Conservation (phyloP, 2,113 vertebrate genomes). For the Salvelinus alpinus region DNA sequence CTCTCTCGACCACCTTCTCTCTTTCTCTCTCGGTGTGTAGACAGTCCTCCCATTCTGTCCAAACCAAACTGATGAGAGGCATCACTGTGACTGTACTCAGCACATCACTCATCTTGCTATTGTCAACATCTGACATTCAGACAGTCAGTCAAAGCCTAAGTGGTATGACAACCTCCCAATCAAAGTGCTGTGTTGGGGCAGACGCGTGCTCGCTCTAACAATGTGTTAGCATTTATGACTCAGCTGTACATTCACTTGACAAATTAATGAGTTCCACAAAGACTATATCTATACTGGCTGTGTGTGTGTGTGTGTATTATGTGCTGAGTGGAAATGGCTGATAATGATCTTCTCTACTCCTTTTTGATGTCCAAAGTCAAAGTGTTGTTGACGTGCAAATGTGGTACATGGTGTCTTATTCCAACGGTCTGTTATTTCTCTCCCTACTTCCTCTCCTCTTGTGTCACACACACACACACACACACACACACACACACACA, state of each 20-base stretch:
- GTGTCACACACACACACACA: conserved; percentile 12
- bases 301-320: background rate
- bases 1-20: background rate
- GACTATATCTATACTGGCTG: background rate
- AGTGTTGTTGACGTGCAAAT: background rate
- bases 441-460: background rate
- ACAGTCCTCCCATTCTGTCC: conserved; percentile 40
- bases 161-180: conserved; percentile 20
- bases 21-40: conserved; percentile 4
- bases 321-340: background rate
- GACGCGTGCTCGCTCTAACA: background rate
- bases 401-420: too few species aligned
- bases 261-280: background rate
- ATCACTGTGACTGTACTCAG: conserved; percentile 39
- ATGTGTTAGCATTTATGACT: background rate
- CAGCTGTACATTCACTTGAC: background rate
- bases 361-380: too few species aligned
- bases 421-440: conserved; percentile 4
- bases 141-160: conserved; percentile 38
- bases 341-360: too few species aligned
- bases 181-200: conserved; percentile 1
- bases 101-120: conserved; percentile 56
- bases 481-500: too few species aligned
- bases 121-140: conserved; percentile 40
- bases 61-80: conserved; percentile 32